A percentile compares a stretch with the other conserved stretches of the same genome.
phyloP scores from a whole-genome alignment of 2,113 vertebrate species.

The Antigone vipio region DNA sequence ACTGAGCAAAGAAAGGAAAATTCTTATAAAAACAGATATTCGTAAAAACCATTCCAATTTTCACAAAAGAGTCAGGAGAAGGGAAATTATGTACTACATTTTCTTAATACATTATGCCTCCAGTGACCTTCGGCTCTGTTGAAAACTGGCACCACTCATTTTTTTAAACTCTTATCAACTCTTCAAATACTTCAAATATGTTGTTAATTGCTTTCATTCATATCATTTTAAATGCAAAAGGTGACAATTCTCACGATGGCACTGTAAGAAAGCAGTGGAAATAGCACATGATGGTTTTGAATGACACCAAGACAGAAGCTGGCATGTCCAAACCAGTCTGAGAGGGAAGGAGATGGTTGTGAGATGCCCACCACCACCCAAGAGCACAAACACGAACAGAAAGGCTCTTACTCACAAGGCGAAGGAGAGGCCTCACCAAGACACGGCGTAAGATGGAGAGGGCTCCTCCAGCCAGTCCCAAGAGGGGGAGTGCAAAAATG shows the following conservation, averaged over 20 bases:
- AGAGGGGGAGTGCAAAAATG: not conserved
- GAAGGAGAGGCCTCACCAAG: not conserved
- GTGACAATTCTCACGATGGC: not conserved
- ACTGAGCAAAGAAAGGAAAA: not conserved
- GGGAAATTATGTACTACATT: not conserved
- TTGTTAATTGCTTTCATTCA: not conserved
- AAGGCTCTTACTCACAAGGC: rapidly evolving
- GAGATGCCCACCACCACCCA: not conserved
- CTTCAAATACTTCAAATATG: not conserved
- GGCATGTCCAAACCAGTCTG: not conserved
- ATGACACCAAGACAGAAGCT: not conserved
- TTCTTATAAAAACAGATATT: not conserved
- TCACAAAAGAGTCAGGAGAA: not conserved
- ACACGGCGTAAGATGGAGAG: not conserved
- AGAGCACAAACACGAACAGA: not conserved
- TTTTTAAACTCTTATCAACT: not conserved
- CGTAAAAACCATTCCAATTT: not conserved
- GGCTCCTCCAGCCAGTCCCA: rapidly evolving
- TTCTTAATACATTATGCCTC: not conserved
- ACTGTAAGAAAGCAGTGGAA: not conserved
- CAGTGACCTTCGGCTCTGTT: not conserved
- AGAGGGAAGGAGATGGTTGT: not conserved
- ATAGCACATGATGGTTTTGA: not conserved
- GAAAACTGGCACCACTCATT: not conserved
- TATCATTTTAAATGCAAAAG: not conserved